Conservation (phyloP, 2,888 invertebrate genomes). For the Ectobius pallidus region DNA sequence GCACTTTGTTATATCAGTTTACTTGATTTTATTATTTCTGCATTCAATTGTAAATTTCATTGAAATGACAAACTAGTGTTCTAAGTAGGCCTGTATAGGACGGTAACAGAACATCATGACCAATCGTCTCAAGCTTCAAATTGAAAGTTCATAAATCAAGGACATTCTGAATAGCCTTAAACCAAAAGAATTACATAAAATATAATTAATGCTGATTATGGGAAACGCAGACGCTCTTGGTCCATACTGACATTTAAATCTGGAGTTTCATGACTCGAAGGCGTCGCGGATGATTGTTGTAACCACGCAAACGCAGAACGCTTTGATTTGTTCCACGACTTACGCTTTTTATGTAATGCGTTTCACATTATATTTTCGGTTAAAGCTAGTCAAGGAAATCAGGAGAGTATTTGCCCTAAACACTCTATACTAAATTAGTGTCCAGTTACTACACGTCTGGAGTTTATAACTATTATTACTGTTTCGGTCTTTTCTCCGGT, state of each 20-base stretch:
- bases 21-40: too few species aligned
- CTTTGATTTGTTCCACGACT: constrained; percentile 3
- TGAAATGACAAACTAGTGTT: too few species aligned
- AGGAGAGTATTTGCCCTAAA: not conserved
- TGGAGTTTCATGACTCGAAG: not conserved
- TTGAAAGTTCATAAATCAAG: too few species aligned
- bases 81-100: too few species aligned
- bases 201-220: too few species aligned
- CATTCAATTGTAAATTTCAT: too few species aligned
- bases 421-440: constrained; percentile 7
- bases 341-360: not conserved
- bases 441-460: not conserved
- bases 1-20: too few species aligned
- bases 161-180: too few species aligned
- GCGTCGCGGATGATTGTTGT: not conserved
- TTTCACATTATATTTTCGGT: not conserved
- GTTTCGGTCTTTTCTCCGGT: constrained; percentile 5
- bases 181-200: too few species aligned
- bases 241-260: not conserved
- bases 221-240: not conserved
- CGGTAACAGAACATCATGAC: too few species aligned
- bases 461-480: constrained; percentile 16
- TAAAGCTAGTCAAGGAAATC: not conserved
- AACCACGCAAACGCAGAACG: not conserved
- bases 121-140: too few species aligned